Conservation (phyloP, 2,797 vertebrate genomes). For the Spondyliosoma cantharus region DNA sequence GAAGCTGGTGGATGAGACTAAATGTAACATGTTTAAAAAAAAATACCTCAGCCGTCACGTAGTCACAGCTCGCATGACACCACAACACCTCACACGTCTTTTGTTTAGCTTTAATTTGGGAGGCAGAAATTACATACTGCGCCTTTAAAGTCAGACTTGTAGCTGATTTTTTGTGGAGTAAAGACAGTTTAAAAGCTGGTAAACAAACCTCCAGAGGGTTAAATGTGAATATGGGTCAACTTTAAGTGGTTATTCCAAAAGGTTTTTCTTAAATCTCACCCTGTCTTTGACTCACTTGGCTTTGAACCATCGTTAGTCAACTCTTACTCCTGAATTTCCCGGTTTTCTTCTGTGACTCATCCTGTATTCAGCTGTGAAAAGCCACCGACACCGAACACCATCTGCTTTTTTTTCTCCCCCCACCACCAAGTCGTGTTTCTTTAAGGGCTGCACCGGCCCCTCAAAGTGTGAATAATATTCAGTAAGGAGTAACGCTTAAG, state of each 20-base stretch:
- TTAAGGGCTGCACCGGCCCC: slow-evolving; percentile 78
- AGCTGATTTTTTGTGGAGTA: background rate
- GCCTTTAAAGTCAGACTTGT: background rate
- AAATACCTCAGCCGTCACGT: too few relatives aligned
- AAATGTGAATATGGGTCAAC: background rate
- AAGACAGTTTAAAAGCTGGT: background rate
- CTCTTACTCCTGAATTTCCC: background rate
- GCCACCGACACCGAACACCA: slow-evolving; percentile 31
- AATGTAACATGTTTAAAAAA: too few relatives aligned
- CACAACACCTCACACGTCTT: too few relatives aligned
- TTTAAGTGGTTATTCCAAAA: background rate
- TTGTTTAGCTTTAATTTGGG: too few relatives aligned
- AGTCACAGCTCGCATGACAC: too few relatives aligned
- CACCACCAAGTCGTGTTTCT: slow-evolving; percentile 55
- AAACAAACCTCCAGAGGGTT: background rate
- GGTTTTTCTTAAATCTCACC: background rate
- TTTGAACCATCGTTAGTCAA: background rate
- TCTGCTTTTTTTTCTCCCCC: slow-evolving; percentile 19
- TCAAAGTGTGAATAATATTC: slow-evolving; percentile 94
- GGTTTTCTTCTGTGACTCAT: slow-evolving; percentile 29
- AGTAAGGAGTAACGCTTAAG: slow-evolving; percentile 87
- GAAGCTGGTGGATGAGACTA: too few relatives aligned
- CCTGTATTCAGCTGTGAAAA: slow-evolving; percentile 25
- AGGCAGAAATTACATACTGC: too few relatives aligned
- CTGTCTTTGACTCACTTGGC: background rate